Evolutionary conservation across 2,113 vertebrate genomes (phyloP), one percentile per base, ranked within the genome.

Genomic region (Cyprinodon variegatus): DNA sequence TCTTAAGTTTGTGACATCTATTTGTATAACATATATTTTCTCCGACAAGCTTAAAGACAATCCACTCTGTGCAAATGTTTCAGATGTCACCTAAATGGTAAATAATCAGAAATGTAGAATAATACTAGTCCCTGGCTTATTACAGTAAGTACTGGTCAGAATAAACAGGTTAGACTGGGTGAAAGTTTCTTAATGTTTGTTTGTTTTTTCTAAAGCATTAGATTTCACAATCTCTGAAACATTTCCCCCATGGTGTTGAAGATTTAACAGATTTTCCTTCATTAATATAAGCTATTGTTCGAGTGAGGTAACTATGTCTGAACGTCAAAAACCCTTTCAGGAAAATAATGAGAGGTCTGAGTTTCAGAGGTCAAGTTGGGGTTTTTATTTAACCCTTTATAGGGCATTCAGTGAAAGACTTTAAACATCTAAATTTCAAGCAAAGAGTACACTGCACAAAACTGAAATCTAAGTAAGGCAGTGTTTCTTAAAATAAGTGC

Each of bases 51-150:
- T 53, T 53, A 20, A 53, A n/a, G 6, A 53, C 50, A 53, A n/a
- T 20, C 7, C 17, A 20, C 1, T 13, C 15, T 17, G 20, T 20
- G 17, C 17, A 53, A n/a, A 5, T 53, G 50, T 53, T 53, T 15
- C 17, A 53, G 50, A 53, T 8, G 50, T 8, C 15, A 20, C 50
- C 17, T 53, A 53, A 53, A 20, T 53, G 7, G 15, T 53, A 53
- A 53, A n/a, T 20, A 9, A 53, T 39, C 40, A 63, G 37, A 37
- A 65, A 70, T 68, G 39, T 48, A 40, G 65, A 87, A 74, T 65
- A 68, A 41, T 40, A 60, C 71, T 41, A 79, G 15, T 68, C 39
- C 43, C n/a, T 65, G 41, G 17, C 41, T 40, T 78, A 29, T 29
- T 29, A 29, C 29, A 61, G 65, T 15, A 66, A 60, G 46, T 59